phyloP scores from a whole-genome alignment of 2,888 invertebrate species.

The Cheilosia vernalis region DNA sequence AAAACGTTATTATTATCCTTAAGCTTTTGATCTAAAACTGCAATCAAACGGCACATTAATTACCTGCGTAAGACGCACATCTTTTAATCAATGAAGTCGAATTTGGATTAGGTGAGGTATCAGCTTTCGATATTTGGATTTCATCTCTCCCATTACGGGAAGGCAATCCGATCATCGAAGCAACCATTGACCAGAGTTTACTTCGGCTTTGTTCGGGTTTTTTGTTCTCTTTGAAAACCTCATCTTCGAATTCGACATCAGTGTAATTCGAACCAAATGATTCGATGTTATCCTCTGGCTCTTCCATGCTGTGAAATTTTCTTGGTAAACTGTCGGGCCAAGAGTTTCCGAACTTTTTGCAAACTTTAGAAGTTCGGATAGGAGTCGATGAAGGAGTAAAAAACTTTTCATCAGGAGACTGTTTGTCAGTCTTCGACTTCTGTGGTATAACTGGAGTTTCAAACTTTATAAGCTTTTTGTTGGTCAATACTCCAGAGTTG shows the following conservation, averaged over 20 bases:
- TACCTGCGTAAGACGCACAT: conserved; percentile 81
- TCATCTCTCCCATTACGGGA: conserved; percentile 54
- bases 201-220: conserved; percentile 26
- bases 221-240: conserved; percentile 76
- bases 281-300: conserved; percentile 38
- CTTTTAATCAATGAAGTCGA: conserved; percentile 79
- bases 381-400: conserved; percentile 63
- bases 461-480: conserved; percentile 81
- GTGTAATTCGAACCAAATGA: conserved; percentile 39
- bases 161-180: conserved; percentile 80
- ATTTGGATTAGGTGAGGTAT: conserved; percentile 43
- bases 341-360: conserved; percentile 7
- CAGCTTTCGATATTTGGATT: conserved; percentile 16
- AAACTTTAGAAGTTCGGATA: conserved; percentile 29
- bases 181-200: conserved; percentile 77
- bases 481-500: conserved; percentile 78
- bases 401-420: conserved; percentile 53
- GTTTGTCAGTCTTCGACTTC: conserved; percentile 27
- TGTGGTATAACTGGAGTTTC: conserved; percentile 79
- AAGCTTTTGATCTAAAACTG: background rate
- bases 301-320: conserved; percentile 51
- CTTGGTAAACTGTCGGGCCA: conserved; percentile 12
- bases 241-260: conserved; percentile 69
- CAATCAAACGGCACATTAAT: conserved; percentile 21
- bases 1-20: background rate